phyloP scores from a whole-genome alignment of 2,797 vertebrate genomes.

The Hylomyscus alleni region DNA sequence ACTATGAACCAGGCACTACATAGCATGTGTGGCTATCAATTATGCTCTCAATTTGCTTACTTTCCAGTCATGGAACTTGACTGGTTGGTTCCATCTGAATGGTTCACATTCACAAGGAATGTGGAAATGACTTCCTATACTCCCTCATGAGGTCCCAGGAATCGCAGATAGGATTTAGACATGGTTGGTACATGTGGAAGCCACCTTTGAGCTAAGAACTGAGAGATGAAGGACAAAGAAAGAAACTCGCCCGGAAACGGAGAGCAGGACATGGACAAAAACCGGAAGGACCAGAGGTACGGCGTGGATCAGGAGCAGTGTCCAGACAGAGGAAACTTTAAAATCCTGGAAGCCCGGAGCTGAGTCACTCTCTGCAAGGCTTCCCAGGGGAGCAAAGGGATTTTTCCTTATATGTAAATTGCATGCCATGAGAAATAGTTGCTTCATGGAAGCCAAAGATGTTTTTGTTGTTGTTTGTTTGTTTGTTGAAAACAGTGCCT shows the following conservation, averaged over 20 bases:
- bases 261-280: neutral
- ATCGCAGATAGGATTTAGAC: neutral
- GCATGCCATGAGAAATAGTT: neutral
- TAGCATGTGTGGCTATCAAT: neutral
- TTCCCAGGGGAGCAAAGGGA: neutral
- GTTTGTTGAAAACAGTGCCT: neutral
- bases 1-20: neutral
- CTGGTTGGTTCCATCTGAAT: too few relatives aligned
- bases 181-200: neutral
- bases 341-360: neutral
- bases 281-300: accelerated
- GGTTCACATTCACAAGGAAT: neutral
- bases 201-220: slow-evolving; percentile 11
- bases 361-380: neutral
- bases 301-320: neutral
- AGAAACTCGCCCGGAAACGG: neutral
- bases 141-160: neutral
- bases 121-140: neutral
- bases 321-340: neutral
- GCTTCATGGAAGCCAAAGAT: neutral
- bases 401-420: neutral
- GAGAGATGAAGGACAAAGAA: neutral
- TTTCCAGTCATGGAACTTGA: neutral
- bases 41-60: neutral
- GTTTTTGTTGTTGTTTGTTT: neutral